A percentile compares a stretch with the other conserved stretches of the same genome.
phyloP scores from a whole-genome alignment of 2,888 invertebrate genomes.

The Lasioglossum lativentre region DNA sequence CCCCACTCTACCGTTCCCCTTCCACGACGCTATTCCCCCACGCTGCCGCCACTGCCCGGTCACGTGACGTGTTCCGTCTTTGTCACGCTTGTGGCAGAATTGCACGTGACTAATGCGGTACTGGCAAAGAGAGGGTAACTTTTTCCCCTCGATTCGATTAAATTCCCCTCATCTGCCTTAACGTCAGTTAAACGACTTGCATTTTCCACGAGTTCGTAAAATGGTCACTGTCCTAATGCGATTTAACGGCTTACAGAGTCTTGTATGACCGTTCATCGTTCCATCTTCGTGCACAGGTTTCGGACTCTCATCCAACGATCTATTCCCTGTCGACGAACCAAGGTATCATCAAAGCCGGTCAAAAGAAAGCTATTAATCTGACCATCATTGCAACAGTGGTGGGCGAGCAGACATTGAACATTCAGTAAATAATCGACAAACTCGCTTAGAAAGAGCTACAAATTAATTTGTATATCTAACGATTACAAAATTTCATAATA shows the following conservation, averaged over 20 bases:
- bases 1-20: too few relatives aligned
- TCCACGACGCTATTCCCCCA: too few relatives aligned
- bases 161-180: too few relatives aligned
- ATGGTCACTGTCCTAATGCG: too few relatives aligned
- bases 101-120: too few relatives aligned
- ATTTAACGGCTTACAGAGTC: background rate
- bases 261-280: background rate
- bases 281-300: constrained; percentile 55
- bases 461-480: background rate
- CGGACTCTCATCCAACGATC: constrained; percentile 58
- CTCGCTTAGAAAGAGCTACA: background rate
- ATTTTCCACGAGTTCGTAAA: too few relatives aligned
- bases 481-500: background rate
- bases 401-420: constrained; percentile 83
- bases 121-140: too few relatives aligned
- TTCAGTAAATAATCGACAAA: background rate
- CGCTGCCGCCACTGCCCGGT: too few relatives aligned
- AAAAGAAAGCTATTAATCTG: constrained; percentile 84
- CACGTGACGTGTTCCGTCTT: too few relatives aligned
- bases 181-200: too few relatives aligned
- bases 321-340: constrained; percentile 77
- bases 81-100: too few relatives aligned
- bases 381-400: constrained; percentile 85
- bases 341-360: constrained; percentile 83
- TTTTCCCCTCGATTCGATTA: too few relatives aligned